Evolutionary conservation across 2,888 invertebrate species (phyloP).

Genomic region (Hanleya hanleyi): DNA sequence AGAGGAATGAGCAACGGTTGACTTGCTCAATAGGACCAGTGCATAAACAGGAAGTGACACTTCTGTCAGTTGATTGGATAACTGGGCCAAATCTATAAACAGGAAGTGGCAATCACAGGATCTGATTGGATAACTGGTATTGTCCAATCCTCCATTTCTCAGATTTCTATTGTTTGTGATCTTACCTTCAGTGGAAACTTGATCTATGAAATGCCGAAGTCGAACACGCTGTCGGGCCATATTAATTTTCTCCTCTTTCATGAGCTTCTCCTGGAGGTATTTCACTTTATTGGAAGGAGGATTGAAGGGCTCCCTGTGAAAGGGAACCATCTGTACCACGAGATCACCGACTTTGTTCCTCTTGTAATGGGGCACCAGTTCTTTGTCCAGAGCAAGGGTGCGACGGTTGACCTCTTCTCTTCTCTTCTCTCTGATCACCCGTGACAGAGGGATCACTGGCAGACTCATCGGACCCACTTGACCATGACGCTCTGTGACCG

Average conservation of each 20-base stretch:
- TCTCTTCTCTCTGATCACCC: neutral
- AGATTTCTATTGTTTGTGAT: too few species aligned
- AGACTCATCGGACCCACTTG: neutral
- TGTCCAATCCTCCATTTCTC: too few species aligned
- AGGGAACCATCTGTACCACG: neutral
- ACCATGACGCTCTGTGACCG: too few species aligned
- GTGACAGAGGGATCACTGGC: neutral
- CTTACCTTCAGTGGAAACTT: neutral
- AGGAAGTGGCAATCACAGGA: too few species aligned
- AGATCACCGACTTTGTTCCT: neutral
- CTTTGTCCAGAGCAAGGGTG: neutral
- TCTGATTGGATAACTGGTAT: too few species aligned
- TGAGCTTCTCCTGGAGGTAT: neutral
- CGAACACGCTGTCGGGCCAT: constrained; percentile 1
- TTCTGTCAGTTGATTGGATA: too few species aligned
- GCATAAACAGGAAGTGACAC: too few species aligned
- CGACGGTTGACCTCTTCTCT: neutral
- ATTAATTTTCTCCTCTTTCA: neutral
- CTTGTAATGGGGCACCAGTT: constrained; percentile 1
- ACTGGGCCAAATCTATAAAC: too few species aligned
- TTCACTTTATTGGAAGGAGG: neutral
- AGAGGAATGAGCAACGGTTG: too few species aligned
- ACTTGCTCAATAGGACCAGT: too few species aligned
- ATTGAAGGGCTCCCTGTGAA: neutral
- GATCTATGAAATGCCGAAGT: neutral